phyloP scores from a whole-genome alignment of 2,888 invertebrate species.

The Pristionchus fissidentatus region DNA sequence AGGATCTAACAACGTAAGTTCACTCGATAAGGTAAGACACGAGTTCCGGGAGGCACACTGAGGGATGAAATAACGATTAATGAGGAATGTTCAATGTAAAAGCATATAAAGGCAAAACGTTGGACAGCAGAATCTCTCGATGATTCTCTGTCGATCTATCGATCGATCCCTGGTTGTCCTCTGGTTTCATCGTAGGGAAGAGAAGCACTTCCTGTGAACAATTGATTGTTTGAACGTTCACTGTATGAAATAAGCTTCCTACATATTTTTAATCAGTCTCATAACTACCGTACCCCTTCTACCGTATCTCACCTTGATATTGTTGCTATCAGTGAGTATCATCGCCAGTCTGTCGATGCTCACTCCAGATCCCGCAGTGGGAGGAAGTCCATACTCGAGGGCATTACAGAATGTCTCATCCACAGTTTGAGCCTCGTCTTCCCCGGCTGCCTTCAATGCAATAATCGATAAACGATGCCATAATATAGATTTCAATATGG shows the following conservation, averaged over 20 bases:
- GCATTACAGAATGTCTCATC: constrained; percentile 98
- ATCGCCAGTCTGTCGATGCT: constrained; percentile 96
- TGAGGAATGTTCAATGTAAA: too few species aligned
- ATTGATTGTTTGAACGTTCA: constrained; percentile 60
- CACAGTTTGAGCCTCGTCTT: constrained; percentile 96
- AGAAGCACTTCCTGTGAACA: constrained; percentile 93
- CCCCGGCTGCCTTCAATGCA: constrained; percentile 94
- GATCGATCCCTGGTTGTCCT: constrained; percentile 77
- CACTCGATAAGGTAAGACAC: background rate
- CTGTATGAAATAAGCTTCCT: background rate
- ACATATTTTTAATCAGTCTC: too few species aligned
- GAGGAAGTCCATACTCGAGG: constrained; percentile 96
- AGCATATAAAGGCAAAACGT: background rate
- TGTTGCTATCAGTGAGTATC: constrained; percentile 98
- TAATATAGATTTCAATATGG: constrained; percentile 51
- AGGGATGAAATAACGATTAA: constrained; percentile 11
- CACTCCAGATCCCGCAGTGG: constrained; percentile 99
- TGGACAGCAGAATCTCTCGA: background rate
- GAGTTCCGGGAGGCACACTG: too few species aligned
- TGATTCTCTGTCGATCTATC: constrained; percentile 5
- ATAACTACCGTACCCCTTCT: too few species aligned
- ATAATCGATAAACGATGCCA: background rate
- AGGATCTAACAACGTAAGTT: constrained; percentile 22
- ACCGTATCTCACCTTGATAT: constrained; percentile 95
- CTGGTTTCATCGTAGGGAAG: constrained; percentile 99